phyloP scores from a whole-genome alignment of 2,888 invertebrate genomes.

The Pseudoips prasinana region DNA sequence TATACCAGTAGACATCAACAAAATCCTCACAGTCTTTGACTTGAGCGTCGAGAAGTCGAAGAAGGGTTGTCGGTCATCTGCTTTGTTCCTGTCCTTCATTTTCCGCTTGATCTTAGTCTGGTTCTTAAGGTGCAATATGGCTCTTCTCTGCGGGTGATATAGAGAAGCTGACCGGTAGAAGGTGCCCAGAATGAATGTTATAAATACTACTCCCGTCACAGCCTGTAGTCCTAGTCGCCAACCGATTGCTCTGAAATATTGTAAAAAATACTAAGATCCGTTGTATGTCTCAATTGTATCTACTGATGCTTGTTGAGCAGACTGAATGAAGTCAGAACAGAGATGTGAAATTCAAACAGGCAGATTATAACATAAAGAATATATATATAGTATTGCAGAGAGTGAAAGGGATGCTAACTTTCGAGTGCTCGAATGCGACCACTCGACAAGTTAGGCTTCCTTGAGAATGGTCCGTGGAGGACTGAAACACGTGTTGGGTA shows the following conservation, averaged over 20 bases:
- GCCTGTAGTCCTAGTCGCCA: slow-evolving; percentile 93
- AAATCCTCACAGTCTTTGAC: slow-evolving; percentile 91
- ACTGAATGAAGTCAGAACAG: no score
- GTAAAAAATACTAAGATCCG: no score
- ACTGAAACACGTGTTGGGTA: no score
- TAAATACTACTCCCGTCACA: slow-evolving; percentile 91
- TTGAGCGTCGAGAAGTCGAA: slow-evolving; percentile 92
- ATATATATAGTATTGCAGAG: no score
- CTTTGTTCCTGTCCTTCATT: slow-evolving; percentile 89
- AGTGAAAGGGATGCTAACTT: no score
- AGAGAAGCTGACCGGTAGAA: slow-evolving; percentile 94
- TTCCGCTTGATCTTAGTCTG: slow-evolving; percentile 88
- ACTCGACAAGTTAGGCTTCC: no score
- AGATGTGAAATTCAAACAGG: no score
- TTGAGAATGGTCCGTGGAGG: no score
- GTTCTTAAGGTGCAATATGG: slow-evolving; percentile 93
- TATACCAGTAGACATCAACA: slow-evolving; percentile 90
- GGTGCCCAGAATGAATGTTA: slow-evolving; percentile 92
- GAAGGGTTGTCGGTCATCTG: slow-evolving; percentile 91
- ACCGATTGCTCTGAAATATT: slow-evolving; percentile 85
- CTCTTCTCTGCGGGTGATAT: slow-evolving; percentile 93
- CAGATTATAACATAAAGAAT: no score
- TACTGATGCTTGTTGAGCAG: no score
- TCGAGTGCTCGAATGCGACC: no score
- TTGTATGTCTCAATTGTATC: no score